A percentile compares a stretch with the other conserved stretches of the same genome.
Conservation (phyloP, 2,797 vertebrate species). For the Helostoma temminkii region DNA sequence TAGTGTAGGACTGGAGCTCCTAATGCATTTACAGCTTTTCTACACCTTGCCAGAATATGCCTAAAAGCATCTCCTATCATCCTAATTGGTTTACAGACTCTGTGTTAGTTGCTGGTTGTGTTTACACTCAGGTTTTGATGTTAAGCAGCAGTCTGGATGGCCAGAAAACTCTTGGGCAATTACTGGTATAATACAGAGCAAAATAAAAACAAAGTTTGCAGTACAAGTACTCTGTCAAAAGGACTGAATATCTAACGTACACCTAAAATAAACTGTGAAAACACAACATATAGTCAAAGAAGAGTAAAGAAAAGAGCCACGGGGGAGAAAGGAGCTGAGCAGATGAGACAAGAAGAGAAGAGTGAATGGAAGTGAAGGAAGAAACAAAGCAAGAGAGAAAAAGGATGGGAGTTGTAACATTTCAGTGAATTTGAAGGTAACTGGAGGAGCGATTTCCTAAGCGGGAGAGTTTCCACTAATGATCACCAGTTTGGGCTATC, state of each 20-base stretch:
- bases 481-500: not conserved
- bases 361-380: too few relatives aligned
- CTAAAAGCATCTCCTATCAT: not conserved
- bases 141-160: not conserved
- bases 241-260: not conserved
- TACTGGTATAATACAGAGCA: not conserved
- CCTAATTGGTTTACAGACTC: not conserved
- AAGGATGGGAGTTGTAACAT: not conserved
- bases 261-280: not conserved
- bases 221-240: not conserved
- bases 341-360: not conserved
- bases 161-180: not conserved
- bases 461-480: constrained; percentile 5
- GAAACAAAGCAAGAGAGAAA: not conserved
- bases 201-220: not conserved
- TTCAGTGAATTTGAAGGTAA: not conserved
- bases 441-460: not conserved
- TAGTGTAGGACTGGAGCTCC: too few relatives aligned
- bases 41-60: not conserved
- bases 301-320: not conserved
- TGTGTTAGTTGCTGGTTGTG: too few relatives aligned
- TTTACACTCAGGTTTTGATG: not conserved
- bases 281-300: not conserved
- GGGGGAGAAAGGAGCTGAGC: not conserved
- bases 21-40: not conserved